Evolutionary conservation across 2,888 invertebrate genomes (phyloP).

Genomic region (Agrypnus murinus): DNA sequence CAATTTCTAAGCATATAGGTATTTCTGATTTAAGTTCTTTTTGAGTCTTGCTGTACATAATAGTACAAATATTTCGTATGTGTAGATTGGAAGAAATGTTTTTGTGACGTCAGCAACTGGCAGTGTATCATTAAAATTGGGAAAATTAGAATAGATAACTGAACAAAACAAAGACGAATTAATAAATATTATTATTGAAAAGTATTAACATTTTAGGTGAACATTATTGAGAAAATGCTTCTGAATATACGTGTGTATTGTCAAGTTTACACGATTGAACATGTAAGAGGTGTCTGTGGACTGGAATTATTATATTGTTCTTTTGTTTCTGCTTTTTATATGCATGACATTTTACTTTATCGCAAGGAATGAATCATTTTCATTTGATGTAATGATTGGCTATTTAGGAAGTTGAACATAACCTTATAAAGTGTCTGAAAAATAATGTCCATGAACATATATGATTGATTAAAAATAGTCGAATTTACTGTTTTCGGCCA

Average conservation of each 20-base stretch:
- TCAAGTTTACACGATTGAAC: constrained; percentile 9
- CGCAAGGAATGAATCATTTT: too few relatives aligned
- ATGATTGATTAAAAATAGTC: too few relatives aligned
- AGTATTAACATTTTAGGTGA: constrained; percentile 18
- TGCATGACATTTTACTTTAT: not conserved
- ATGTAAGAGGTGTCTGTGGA: constrained; percentile 3
- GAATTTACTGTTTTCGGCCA: too few relatives aligned
- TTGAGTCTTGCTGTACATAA: too few relatives aligned
- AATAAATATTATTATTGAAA: constrained; percentile 5
- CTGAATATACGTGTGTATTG: constrained; percentile 14
- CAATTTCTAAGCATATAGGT: too few relatives aligned
- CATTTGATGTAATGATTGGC: too few relatives aligned
- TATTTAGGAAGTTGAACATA: too few relatives aligned
- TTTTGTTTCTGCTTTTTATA: constrained; percentile 5
- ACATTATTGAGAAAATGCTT: constrained; percentile 4
- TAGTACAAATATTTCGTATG: too few relatives aligned
- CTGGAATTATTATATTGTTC: not conserved
- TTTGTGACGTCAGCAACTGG: constrained; percentile 40
- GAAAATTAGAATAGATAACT: too few relatives aligned
- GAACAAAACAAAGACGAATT: not conserved
- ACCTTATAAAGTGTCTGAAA: too few relatives aligned
- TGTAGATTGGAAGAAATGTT: constrained; percentile 37
- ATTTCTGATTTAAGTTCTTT: too few relatives aligned
- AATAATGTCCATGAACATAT: too few relatives aligned
- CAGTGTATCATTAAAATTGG: constrained; percentile 9